Percentiles rank a stretch among this genome's conserved stretches.
phyloP scores from a whole-genome alignment of 2,797 vertebrate genomes.

The Rhincodon typus region DNA sequence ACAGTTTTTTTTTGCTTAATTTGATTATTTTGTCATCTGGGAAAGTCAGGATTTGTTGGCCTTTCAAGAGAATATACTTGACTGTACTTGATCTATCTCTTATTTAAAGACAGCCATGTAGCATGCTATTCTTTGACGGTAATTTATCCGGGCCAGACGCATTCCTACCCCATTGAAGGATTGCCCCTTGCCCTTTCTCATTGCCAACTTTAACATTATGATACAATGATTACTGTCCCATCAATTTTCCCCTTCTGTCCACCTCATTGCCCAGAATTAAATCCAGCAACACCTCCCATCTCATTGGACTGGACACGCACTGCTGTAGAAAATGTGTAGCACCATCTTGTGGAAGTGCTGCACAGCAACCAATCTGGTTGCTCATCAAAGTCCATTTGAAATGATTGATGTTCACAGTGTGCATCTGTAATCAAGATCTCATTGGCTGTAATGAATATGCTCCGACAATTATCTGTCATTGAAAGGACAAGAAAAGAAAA shows the following conservation, averaged over 20 bases:
- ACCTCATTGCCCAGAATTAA: neutral
- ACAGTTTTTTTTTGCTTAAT: neutral
- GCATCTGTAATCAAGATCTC: neutral
- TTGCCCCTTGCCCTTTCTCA: neutral
- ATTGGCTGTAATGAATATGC: neutral
- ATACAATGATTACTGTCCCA: neutral
- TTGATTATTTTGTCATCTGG: neutral
- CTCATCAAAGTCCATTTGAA: neutral
- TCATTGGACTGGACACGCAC: neutral
- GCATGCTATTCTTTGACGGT: neutral
- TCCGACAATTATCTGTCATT: neutral
- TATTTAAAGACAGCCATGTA: neutral
- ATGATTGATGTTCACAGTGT: neutral
- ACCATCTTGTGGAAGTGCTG: constrained; percentile 6
- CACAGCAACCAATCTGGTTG: neutral
- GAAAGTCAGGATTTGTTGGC: neutral
- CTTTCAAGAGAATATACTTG: neutral
- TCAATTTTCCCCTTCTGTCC: neutral
- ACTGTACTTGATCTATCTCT: neutral
- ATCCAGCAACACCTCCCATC: neutral
- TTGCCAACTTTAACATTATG: neutral
- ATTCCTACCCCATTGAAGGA: neutral
- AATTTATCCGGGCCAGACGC: neutral
- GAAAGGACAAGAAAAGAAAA: neutral
- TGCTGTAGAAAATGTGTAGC: neutral